Conservation (phyloP, 2,797 vertebrate genomes). For the Thalassophryne amazonica region DNA sequence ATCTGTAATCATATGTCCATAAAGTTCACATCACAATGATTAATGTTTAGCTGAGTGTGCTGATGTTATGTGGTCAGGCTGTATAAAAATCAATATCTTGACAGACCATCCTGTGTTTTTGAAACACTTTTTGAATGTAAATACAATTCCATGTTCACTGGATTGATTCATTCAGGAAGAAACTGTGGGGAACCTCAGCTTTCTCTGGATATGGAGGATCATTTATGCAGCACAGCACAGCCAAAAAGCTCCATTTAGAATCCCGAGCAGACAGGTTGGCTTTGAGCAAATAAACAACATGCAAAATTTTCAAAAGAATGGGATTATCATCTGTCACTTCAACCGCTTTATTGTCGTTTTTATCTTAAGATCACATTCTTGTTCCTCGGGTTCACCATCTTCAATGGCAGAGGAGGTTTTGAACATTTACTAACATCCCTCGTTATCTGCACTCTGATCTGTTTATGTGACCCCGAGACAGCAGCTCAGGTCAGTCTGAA, state of each 20-base stretch:
- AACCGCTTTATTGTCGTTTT: constrained; percentile 49
- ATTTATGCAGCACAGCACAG: background rate
- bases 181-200: constrained; percentile 21
- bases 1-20: too few species aligned
- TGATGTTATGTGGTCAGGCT: constrained; percentile 24
- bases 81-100: constrained; percentile 21
- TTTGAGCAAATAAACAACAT: constrained; percentile 51
- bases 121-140: constrained; percentile 40
- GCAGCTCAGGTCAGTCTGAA: constrained; percentile 24
- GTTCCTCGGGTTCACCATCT: constrained; percentile 30
- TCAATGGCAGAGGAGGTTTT: constrained; percentile 37
- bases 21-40: too few species aligned
- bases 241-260: constrained; percentile 2
- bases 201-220: constrained; percentile 7
- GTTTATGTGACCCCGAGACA: constrained; percentile 30
- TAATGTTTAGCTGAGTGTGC: constrained; percentile 14
- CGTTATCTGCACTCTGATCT: constrained; percentile 51
- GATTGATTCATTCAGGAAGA: background rate
- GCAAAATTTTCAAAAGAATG: constrained; percentile 14
- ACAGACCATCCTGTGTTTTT: background rate
- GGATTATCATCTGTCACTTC: constrained; percentile 16
- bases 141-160: constrained; percentile 3
- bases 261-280: constrained; percentile 27
- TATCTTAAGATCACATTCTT: constrained; percentile 59
- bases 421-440: constrained; percentile 46